Conservation (phyloP, 2,797 vertebrate species). For the Microtus californicus region DNA sequence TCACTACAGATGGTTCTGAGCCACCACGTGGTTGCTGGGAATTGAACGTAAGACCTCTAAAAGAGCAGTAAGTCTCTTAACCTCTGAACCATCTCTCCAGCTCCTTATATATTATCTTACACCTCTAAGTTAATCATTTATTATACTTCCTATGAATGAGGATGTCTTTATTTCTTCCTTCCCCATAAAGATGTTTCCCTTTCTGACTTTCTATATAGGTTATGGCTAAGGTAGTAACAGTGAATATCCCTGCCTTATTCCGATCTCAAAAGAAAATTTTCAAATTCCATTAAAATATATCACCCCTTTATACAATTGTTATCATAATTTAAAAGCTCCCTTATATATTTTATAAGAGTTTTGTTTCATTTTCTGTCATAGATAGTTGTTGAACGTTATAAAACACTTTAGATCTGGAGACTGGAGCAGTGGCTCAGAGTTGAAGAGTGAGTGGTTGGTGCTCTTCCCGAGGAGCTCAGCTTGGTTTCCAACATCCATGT, state of each 20-base stretch:
- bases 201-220: neutral
- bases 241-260: neutral
- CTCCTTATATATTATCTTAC: neutral
- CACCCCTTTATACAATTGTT: neutral
- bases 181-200: neutral
- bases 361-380: neutral
- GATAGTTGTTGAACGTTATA: neutral
- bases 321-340: neutral
- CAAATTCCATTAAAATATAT: neutral
- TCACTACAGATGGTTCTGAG: neutral
- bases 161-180: neutral
- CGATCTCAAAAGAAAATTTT: conserved; percentile 25
- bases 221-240: neutral
- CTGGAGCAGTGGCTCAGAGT: neutral
- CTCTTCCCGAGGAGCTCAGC: neutral
- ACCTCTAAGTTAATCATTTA: neutral
- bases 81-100: neutral
- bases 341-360: neutral
- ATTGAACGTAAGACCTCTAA: neutral
- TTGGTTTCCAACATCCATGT: neutral
- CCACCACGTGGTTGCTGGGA: neutral
- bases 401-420: neutral
- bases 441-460: neutral
- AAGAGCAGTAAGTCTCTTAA: neutral
- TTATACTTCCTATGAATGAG: neutral